These are phyloP conservation scores for Listronotus bonariensis DNA, from an alignment of 1,140 invertebrate genomes.

Conservation along the genomic window DNA sequence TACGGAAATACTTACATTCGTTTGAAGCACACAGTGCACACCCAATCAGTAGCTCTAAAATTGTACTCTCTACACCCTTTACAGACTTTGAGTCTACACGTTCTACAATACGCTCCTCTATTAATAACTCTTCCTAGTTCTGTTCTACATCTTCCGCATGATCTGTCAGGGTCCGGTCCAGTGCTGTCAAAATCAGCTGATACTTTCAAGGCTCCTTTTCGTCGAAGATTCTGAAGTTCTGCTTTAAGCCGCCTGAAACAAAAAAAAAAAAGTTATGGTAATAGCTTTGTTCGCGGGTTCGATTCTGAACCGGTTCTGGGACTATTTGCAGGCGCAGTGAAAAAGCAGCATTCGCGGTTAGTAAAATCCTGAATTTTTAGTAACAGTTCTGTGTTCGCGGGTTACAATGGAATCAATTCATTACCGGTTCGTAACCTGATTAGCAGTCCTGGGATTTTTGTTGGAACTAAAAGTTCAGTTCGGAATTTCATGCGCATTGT, in stretches of 20 bases:
- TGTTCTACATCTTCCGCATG: constrained; percentile 70
- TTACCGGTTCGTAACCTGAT: no score
- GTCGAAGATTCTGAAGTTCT: constrained; percentile 64
- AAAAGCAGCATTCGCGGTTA: no score
- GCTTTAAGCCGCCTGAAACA: constrained; percentile 66
- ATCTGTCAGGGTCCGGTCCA: constrained; percentile 59
- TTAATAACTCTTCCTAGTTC: constrained; percentile 77
- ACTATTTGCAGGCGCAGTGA: no score
- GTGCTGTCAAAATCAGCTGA: constrained; percentile 54
- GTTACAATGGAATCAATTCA: no score
- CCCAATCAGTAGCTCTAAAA: constrained; percentile 65
- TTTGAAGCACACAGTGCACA: constrained; percentile 75
- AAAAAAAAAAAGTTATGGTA: constrained; percentile 19
- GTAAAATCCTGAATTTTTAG: no score
- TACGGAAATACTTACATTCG: constrained; percentile 78
- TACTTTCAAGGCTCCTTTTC: constrained; percentile 61
- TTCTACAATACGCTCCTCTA: constrained; percentile 70
- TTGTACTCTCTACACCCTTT: constrained; percentile 72
- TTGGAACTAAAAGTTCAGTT: no score
- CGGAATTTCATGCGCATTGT: no score
- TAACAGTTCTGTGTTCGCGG: no score
- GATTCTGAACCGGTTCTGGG: no score
- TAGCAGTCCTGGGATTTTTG: no score
- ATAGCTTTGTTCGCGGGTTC: no score
- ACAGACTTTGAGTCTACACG: constrained; percentile 73